These are phyloP conservation scores for Jacana jacana DNA, from an alignment of 2,113 vertebrate genomes.

Conservation along the genomic window DNA sequence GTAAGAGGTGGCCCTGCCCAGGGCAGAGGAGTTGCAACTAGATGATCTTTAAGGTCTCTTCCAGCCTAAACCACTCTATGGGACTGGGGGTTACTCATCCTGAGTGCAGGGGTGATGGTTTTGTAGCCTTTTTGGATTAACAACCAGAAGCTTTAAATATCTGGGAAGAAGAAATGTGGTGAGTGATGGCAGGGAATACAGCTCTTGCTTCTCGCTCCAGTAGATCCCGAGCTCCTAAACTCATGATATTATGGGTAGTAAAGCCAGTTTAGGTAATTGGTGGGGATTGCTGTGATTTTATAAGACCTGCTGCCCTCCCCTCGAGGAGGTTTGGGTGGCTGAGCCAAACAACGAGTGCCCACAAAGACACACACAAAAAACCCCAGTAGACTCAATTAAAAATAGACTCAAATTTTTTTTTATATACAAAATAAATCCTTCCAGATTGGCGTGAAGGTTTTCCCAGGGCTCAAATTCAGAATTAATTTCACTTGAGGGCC, in stretches of 20 bases:
- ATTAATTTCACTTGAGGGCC: not conserved
- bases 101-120: not conserved
- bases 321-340: not conserved
- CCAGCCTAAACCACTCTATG: not conserved
- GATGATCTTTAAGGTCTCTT: not conserved
- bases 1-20: not conserved
- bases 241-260: not conserved
- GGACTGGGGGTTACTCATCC: not conserved
- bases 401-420: not conserved
- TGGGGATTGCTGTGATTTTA: not conserved
- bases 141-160: not conserved
- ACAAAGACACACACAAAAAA: not conserved
- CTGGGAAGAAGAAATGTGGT: not conserved
- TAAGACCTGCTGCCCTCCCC: not conserved
- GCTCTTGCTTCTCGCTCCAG: fast-evolving
- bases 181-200: not conserved
- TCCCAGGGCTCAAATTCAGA: not conserved
- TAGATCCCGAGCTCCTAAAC: not conserved
- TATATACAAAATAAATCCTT: not conserved
- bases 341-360: not conserved
- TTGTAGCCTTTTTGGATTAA: not conserved
- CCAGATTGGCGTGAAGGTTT: not conserved
- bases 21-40: not conserved
- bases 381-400: not conserved
- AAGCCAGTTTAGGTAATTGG: not conserved